Conservation (phyloP, 1,140 invertebrate species). For the Andrena cerasifolii region DNA sequence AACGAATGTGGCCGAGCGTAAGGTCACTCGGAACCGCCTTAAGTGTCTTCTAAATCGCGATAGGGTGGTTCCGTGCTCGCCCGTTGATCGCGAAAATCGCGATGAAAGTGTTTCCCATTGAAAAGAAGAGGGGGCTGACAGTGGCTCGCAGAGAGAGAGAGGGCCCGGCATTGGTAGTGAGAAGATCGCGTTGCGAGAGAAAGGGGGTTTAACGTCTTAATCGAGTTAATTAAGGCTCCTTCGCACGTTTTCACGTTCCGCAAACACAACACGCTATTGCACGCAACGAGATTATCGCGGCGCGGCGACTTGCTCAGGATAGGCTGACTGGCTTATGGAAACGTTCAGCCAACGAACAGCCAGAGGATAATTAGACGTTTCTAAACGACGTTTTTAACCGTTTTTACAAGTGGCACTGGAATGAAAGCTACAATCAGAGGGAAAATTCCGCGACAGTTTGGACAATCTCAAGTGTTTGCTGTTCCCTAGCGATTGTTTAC, state of each 20-base stretch:
- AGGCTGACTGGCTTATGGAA: conserved; percentile 46
- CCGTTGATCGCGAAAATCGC: not conserved
- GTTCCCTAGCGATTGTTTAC: no score
- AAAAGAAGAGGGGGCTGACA: not conserved
- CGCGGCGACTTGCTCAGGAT: conserved; percentile 43
- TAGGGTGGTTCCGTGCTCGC: not conserved
- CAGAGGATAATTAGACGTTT: conserved; percentile 64
- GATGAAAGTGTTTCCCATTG: not conserved
- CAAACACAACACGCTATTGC: conserved; percentile 66
- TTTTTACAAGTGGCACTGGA: not conserved
- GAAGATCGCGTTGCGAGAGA: conserved; percentile 25
- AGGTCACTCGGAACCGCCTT: not conserved
- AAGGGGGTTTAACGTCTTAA: conserved; percentile 70
- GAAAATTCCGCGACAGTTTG: not conserved
- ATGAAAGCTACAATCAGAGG: not conserved
- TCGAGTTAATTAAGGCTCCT: conserved; percentile 76
- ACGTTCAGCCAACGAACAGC: conserved; percentile 38
- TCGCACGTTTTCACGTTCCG: conserved; percentile 69
- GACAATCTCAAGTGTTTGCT: no score
- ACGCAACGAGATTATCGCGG: conserved; percentile 65
- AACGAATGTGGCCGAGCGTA: conserved; percentile 2
- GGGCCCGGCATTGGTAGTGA: not conserved
- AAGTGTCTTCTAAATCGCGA: not conserved
- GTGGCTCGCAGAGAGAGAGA: not conserved
- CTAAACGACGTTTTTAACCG: conserved; percentile 48